These are phyloP conservation scores for Riparia riparia DNA, from an alignment of 2,113 vertebrate genomes.

Conservation along the genomic window DNA sequence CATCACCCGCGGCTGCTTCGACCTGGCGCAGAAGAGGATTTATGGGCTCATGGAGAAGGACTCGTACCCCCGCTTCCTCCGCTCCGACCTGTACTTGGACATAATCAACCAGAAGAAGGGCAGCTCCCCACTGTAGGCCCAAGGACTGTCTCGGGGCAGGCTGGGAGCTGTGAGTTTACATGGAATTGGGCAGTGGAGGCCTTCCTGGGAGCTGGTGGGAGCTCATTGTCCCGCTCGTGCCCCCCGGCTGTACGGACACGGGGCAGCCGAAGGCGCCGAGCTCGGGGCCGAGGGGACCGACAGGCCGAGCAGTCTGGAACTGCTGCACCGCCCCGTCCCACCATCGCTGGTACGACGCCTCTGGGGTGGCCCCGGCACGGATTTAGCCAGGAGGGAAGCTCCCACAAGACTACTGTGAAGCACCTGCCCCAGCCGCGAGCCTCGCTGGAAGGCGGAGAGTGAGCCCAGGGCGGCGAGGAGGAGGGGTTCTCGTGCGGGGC, in stretches of 20 bases:
- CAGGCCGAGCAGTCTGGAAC: conserved; percentile 82
- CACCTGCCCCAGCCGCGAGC: not conserved
- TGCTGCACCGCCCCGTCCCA: conserved; percentile 51
- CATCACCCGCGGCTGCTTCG: conserved; percentile 90
- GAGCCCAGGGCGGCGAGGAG: not conserved
- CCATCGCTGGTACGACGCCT: conserved; percentile 75
- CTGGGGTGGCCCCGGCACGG: not conserved
- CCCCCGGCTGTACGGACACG: not conserved
- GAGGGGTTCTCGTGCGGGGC: not conserved
- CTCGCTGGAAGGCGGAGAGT: not conserved
- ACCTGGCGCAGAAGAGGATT: conserved; percentile 95
- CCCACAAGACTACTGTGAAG: conserved; percentile 58
- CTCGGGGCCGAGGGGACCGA: conserved; percentile 61
- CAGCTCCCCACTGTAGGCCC: conserved; percentile 83
- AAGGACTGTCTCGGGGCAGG: conserved; percentile 41
- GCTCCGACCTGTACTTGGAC: conserved; percentile 96
- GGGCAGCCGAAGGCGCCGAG: conserved; percentile 55
- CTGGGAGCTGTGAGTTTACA: conserved; percentile 72
- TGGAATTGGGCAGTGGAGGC: not conserved
- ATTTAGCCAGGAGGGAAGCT: conserved; percentile 23
- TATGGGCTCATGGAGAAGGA: conserved; percentile 98
- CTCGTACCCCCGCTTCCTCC: conserved; percentile 96
- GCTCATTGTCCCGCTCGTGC: not conserved
- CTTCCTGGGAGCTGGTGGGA: not conserved
- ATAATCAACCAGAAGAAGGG: conserved; percentile 95